A percentile compares a stretch with the other conserved stretches of the same genome.
These are phyloP conservation scores for Drosophila falleni DNA, from an alignment of 2,888 invertebrate species.

Conservation along the genomic window DNA sequence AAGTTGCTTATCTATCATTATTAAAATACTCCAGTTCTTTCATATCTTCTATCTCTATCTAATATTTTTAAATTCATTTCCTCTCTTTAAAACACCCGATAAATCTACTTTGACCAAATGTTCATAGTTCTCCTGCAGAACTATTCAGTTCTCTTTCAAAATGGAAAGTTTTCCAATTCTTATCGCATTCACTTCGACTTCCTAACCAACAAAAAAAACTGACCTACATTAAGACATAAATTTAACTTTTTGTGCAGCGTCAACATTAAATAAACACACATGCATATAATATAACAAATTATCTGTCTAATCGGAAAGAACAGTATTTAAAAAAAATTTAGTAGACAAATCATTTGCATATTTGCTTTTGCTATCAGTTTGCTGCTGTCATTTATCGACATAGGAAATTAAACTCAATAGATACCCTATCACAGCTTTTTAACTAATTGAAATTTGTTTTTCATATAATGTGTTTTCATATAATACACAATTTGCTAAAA, in stretches of 20 bases:
- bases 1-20: constrained; percentile 13
- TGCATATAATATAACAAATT: not conserved
- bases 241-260: constrained; percentile 32
- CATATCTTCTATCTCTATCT: constrained; percentile 15
- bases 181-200: constrained; percentile 34
- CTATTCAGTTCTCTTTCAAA: constrained; percentile 3
- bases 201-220: constrained; percentile 45
- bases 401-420: constrained; percentile 22
- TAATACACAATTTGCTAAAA: not conserved
- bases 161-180: constrained; percentile 63
- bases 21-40: not conserved
- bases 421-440: too few species aligned
- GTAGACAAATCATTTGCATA: constrained; percentile 30
- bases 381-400: constrained; percentile 30
- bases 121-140: constrained; percentile 4
- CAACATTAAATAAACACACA: constrained; percentile 16
- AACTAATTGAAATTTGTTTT: too few species aligned
- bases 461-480: not conserved
- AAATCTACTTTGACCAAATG: not conserved
- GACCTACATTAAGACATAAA: constrained; percentile 59
- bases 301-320: constrained; percentile 12
- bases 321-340: constrained; percentile 8
- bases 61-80: not conserved
- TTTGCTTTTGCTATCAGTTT: constrained; percentile 14
- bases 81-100: not conserved